Percentiles rank a stretch among this genome's conserved stretches.
These are phyloP conservation scores for Brachynemurus nebulosus DNA, from an alignment of 2,888 invertebrate species.

Conservation along the genomic window DNA sequence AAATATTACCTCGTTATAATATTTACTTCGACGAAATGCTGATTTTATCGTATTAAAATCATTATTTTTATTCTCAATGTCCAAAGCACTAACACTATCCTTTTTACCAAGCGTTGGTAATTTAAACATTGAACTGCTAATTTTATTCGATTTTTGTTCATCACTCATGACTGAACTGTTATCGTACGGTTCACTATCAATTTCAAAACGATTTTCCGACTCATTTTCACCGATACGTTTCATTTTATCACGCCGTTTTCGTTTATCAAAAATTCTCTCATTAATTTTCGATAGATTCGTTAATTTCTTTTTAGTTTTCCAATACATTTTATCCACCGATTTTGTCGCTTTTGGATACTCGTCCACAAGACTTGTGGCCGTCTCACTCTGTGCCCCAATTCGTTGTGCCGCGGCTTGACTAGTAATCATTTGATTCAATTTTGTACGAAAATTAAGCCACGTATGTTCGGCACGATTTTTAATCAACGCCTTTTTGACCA, in stretches of 20 bases:
- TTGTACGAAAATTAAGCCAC: constrained; percentile 27
- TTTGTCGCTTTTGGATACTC: constrained; percentile 25
- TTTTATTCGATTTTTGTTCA: not conserved
- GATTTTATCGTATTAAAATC: constrained; percentile 26
- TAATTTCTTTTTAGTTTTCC: constrained; percentile 29
- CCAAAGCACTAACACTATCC: not conserved
- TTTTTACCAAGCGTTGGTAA: not conserved
- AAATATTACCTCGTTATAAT: constrained; percentile 12
- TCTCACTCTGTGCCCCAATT: constrained; percentile 24
- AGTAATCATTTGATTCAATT: constrained; percentile 26
- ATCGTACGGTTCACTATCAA: not conserved
- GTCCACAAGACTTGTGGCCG: constrained; percentile 20
- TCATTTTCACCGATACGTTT: not conserved
- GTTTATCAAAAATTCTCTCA: constrained; percentile 21
- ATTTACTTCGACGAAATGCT: constrained; percentile 25
- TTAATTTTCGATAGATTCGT: constrained; percentile 28
- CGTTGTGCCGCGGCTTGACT: constrained; percentile 29
- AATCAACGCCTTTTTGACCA: constrained; percentile 23
- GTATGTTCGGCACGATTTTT: constrained; percentile 23
- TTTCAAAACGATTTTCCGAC: not conserved
- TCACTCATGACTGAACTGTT: not conserved
- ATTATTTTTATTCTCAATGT: constrained; percentile 15
- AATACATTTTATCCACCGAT: constrained; percentile 29
- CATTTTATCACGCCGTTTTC: not conserved
- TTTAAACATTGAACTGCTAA: not conserved